Percentiles rank a stretch among this genome's conserved stretches.
Conservation (phyloP, 2,888 invertebrate species). For the Athripsodes cinereus region DNA sequence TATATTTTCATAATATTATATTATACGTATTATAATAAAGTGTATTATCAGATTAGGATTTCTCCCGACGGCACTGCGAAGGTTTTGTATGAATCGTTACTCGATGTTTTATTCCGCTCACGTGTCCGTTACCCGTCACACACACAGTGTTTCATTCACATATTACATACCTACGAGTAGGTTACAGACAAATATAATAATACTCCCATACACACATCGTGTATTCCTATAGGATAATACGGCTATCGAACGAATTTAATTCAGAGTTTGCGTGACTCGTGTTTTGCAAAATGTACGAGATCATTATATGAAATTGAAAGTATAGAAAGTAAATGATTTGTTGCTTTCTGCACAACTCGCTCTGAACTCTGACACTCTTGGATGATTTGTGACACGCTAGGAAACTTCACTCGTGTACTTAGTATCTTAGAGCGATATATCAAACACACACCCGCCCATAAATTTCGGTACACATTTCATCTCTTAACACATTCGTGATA, state of each 20-base stretch:
- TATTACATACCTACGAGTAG: background rate
- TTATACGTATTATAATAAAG: background rate
- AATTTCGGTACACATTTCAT: no score
- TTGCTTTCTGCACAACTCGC: background rate
- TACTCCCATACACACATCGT: no score
- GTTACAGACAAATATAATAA: no score
- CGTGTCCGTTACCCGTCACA: slow-evolving; percentile 22
- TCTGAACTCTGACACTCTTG: background rate
- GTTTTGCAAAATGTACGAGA: no score
- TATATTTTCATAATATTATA: no score
- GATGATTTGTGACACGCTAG: slow-evolving; percentile 3
- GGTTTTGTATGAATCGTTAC: slow-evolving; percentile 4
- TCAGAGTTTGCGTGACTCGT: background rate
- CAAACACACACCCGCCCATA: no score
- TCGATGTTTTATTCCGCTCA: slow-evolving; percentile 20
- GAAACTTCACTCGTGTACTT: slow-evolving; percentile 2
- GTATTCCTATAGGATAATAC: no score
- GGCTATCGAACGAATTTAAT: background rate
- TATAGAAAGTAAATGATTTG: background rate
- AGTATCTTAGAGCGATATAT: slow-evolving; percentile 22
- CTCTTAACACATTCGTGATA: slow-evolving; percentile 13
- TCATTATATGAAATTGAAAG: background rate
- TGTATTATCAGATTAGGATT: background rate
- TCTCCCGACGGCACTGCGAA: background rate
- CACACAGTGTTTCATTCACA: slow-evolving; percentile 11